phyloP scores from a whole-genome alignment of 2,113 vertebrate species.

The Mus musculus region DNA sequence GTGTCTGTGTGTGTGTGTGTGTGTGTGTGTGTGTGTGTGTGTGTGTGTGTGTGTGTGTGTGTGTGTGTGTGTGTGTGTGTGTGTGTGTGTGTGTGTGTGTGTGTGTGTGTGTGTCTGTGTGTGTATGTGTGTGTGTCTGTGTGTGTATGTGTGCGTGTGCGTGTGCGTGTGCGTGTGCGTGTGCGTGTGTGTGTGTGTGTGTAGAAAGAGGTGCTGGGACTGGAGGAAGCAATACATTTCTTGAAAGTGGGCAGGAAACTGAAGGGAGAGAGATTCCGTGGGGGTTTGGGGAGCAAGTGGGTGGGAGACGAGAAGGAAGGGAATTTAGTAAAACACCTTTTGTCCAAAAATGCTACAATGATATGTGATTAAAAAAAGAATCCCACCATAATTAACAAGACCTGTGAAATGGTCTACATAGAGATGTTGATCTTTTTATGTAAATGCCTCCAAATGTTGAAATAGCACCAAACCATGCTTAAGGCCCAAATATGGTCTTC shows the following conservation, averaged over 20 bases:
- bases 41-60: too few relatives aligned
- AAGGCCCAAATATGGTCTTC: not conserved
- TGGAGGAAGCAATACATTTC: not conserved
- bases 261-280: not conserved
- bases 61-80: too few relatives aligned
- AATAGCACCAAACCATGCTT: not conserved
- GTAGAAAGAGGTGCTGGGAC: not conserved
- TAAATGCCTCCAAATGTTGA: not conserved
- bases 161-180: too few relatives aligned
- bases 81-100: too few relatives aligned
- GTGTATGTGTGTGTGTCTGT: too few relatives aligned
- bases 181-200: too few relatives aligned
- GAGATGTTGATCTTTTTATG: not conserved
- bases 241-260: not conserved
- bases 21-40: too few relatives aligned
- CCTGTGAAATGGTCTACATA: not conserved
- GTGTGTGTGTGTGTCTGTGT: too few relatives aligned
- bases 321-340: not conserved
- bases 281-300: not conserved
- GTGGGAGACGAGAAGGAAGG: not conserved
- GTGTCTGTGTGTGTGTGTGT: too few relatives aligned
- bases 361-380: not conserved
- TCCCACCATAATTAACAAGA: not conserved
- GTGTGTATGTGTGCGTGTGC: too few relatives aligned
- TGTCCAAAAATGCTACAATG: not conserved